Conservation (phyloP, 1,140 invertebrate species). For the Potamilus streckersoni region DNA sequence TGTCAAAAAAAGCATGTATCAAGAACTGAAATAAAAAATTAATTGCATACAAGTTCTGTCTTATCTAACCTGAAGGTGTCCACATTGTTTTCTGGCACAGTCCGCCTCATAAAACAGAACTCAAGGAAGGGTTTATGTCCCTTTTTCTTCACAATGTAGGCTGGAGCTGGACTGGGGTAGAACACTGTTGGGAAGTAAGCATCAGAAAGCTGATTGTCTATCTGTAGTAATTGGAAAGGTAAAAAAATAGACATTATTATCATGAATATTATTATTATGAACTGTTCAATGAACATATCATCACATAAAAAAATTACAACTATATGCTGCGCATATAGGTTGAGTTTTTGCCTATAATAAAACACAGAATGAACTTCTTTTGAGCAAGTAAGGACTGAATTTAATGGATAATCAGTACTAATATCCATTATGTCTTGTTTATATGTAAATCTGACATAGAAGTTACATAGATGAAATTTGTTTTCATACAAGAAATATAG, state of each 20-base stretch:
- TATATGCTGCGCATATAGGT: neutral
- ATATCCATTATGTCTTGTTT: too few species aligned
- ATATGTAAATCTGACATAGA: too few species aligned
- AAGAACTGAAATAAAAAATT: neutral
- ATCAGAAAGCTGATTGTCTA: slow-evolving; percentile 84
- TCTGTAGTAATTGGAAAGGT: slow-evolving; percentile 65
- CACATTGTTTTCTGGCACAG: slow-evolving; percentile 66
- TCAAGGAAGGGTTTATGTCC: slow-evolving; percentile 78
- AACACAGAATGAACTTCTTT: too few species aligned
- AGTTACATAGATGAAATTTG: too few species aligned
- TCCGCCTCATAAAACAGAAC: slow-evolving; percentile 75
- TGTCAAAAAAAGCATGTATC: neutral
- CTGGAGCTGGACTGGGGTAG: slow-evolving; percentile 73
- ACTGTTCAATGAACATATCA: neutral
- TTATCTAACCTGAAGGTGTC: slow-evolving; percentile 71
- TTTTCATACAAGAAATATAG: too few species aligned
- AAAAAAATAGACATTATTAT: too few species aligned
- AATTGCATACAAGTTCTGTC: neutral
- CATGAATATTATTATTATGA: too few species aligned
- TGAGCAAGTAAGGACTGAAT: too few species aligned
- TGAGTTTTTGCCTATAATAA: too few species aligned
- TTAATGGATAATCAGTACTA: too few species aligned
- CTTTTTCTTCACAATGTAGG: slow-evolving; percentile 65
- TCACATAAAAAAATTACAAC: neutral
- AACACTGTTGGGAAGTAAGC: slow-evolving; percentile 83